Base-by-base conservation (phyloP, 2,113 vertebrate genomes). In the Cairina moschata region DNA sequence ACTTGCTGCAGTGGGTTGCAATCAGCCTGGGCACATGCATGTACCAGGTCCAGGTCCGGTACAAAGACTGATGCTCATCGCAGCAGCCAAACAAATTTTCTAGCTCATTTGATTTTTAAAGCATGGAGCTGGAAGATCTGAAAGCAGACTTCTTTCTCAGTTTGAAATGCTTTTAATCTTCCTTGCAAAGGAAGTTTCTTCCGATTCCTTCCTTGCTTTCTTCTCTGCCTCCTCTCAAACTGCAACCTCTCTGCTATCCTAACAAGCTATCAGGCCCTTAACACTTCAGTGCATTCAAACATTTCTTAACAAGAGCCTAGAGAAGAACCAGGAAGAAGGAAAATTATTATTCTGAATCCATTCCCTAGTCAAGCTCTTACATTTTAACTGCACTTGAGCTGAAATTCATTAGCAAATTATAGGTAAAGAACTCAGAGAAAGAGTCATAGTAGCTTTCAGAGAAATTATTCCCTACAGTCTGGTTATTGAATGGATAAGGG, bases 31-130 rank as follows among this genome's bases (percentile, higher is more conserved):
- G 36, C 71, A 88, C 12, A 4, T 66, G 91, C 81, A 60, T 36
- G 29, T 42, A 38, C 73, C 86, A 89, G 62, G 56, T 89, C 86
- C 62, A 31, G 80, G 17, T 85, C 91, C 85, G 5, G 10, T 4
- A 23, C 52, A 65, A 88, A 91, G 73, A 89, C 31, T 0, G 6
- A 82, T 42, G 83, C 77, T 92, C 59, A 66, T 0, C 63, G 62
- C 84, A 76, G 66, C 90, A 91, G 92, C 86, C 81, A 95, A 93
- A 96, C 78, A 94, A 36, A 92, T 89, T 95, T 96, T 96, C 91
- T 79, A 83, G 71, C 71, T 96, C 95, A 87, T 96, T 94, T 95
- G 66, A 71, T 85, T 91, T 91, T 92, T 91, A 69, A 94, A 93
- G 63, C 21, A 34, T 79, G 80, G 32, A 93, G 78, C 54, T 86